Percentiles rank a stretch among this genome's conserved stretches.
Conservation (phyloP, 2,888 invertebrate species). For the Synanthedon vespiformis region DNA sequence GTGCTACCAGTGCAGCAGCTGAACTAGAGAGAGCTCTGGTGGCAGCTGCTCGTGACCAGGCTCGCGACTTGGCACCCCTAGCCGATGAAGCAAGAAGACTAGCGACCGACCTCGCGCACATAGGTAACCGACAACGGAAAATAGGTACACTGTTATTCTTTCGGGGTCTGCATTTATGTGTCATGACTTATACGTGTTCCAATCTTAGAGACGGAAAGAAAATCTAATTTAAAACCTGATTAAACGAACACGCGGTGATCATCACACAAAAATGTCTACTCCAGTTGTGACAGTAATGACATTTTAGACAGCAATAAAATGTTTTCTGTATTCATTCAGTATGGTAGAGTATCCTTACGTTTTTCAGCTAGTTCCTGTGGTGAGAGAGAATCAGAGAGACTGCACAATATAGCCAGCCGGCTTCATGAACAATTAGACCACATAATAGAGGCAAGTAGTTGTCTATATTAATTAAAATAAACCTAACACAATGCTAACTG, state of each 20-base stretch:
- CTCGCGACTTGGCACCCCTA: constrained; percentile 53
- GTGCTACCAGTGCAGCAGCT: constrained; percentile 84
- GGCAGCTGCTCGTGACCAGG: constrained; percentile 68
- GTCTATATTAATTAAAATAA: background rate
- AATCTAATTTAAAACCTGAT: too few relatives aligned
- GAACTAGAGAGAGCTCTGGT: constrained; percentile 85
- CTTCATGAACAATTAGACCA: constrained; percentile 99
- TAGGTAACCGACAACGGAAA: constrained; percentile 56
- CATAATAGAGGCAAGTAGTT: constrained; percentile 86
- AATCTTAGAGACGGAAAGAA: too few relatives aligned
- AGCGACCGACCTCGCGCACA: constrained; percentile 60
- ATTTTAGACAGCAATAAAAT: background rate
- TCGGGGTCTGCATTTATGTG: constrained; percentile 26
- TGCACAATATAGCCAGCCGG: constrained; percentile 93
- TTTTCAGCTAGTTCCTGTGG: constrained; percentile 71
- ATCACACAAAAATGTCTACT: constrained; percentile 22
- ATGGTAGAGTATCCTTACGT: constrained; percentile 1
- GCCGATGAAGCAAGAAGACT: constrained; percentile 58
- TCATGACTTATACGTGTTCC: constrained; percentile 3
- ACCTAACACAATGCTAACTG: background rate
- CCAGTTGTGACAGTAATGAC: constrained; percentile 1
- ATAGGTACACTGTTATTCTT: constrained; percentile 39
- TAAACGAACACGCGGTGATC: background rate
- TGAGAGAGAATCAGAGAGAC: constrained; percentile 80
- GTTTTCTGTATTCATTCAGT: background rate